Percentiles rank a stretch among this genome's conserved stretches.
Conservation (phyloP, 2,888 invertebrate species). For the Sesia apiformis region DNA sequence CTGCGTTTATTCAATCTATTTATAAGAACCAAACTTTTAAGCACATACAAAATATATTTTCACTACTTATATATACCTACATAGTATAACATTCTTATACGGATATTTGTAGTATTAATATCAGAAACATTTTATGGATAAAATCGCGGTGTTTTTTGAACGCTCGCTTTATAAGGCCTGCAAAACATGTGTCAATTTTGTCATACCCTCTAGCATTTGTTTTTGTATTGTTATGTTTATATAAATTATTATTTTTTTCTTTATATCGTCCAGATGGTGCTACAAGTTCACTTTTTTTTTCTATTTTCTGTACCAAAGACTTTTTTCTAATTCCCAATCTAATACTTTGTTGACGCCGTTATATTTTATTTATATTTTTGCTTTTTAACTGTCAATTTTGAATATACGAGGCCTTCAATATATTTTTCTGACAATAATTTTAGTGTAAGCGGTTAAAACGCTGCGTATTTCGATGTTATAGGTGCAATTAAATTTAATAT, state of each 20-base stretch:
- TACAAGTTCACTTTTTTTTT: constrained; percentile 54
- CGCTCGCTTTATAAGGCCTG: no score
- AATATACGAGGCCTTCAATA: constrained; percentile 37
- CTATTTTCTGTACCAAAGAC: constrained; percentile 64
- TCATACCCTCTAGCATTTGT: constrained; percentile 1
- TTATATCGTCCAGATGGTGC: constrained; percentile 59
- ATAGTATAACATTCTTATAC: constrained; percentile 16
- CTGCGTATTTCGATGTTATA: constrained; percentile 52
- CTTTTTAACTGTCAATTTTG: constrained; percentile 22
- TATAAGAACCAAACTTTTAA: not conserved
- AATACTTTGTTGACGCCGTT: not conserved
- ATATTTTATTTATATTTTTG: constrained; percentile 27
- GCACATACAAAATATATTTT: constrained; percentile 17
- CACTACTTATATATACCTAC: constrained; percentile 17
- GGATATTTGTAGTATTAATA: constrained; percentile 1
- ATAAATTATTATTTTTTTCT: constrained; percentile 19
- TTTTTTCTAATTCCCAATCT: constrained; percentile 19
- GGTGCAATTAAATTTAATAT: constrained; percentile 70
- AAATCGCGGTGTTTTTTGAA: no score
- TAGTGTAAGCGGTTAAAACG: constrained; percentile 30
- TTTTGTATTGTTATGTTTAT: constrained; percentile 23
- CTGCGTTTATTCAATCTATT: constrained; percentile 17
- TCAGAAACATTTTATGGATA: no score
- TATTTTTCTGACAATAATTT: constrained; percentile 45
- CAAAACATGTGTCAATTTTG: not conserved